Conservation (phyloP, 1,140 invertebrate species). For the Papilio machaon region DNA sequence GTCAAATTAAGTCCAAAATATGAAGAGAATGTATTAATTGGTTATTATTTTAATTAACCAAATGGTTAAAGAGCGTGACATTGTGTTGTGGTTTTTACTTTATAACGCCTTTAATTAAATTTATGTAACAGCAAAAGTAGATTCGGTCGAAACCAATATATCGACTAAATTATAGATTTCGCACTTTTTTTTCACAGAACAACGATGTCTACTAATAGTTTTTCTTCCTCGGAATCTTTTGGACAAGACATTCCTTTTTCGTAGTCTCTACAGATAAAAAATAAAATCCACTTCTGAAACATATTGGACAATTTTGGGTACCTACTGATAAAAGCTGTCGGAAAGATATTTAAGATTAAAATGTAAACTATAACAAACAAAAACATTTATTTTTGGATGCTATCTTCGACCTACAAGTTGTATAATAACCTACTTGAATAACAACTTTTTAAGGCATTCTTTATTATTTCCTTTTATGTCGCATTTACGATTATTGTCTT, state of each 20-base stretch:
- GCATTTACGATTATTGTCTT: background rate
- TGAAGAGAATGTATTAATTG: background rate
- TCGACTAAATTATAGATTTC: background rate
- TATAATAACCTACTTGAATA: background rate
- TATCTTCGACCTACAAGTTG: conserved; percentile 2
- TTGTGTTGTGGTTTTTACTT: background rate
- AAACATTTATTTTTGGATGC: background rate
- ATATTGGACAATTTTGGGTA: too few species aligned
- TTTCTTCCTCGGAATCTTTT: too few species aligned
- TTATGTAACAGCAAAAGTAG: background rate
- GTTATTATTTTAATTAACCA: background rate
- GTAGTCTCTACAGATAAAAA: too few species aligned
- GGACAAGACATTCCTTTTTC: too few species aligned
- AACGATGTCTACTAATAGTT: too few species aligned
- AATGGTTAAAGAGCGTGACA: background rate
- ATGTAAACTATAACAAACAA: background rate
- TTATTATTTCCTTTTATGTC: conserved; percentile 23
- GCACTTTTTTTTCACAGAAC: too few species aligned
- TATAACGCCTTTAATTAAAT: too few species aligned
- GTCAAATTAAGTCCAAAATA: background rate
- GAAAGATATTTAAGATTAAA: too few species aligned
- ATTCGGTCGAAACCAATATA: background rate
- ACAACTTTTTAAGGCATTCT: conserved; percentile 16
- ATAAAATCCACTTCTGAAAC: too few species aligned
- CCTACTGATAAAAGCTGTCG: too few species aligned